These are phyloP conservation scores for Latrodectus hesperus DNA, from an alignment of 2,888 invertebrate species.

Conservation along the genomic window DNA sequence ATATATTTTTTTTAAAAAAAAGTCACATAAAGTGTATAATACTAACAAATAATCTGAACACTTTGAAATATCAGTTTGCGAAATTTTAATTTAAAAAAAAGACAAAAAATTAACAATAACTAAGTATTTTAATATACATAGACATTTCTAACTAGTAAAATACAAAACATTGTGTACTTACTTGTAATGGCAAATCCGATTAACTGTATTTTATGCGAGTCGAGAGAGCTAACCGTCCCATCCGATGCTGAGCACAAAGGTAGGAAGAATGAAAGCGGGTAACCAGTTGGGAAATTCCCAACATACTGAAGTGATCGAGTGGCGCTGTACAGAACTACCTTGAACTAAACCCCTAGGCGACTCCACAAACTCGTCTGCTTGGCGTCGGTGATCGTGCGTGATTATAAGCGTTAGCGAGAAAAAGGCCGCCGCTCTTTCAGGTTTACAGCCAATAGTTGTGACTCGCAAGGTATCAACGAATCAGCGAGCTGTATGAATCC, in stretches of 20 bases:
- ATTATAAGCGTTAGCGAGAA: conserved; percentile 36
- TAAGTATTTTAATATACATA: too few relatives aligned
- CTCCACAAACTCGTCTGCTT: conserved; percentile 38
- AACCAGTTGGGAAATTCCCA: conserved; percentile 8
- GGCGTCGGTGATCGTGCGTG: conserved; percentile 39
- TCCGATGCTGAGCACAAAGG: conserved; percentile 6
- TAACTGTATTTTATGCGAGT: background rate
- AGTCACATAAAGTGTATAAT: too few relatives aligned
- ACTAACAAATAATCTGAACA: too few relatives aligned
- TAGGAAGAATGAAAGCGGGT: background rate
- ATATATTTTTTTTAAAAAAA: too few relatives aligned
- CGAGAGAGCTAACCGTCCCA: background rate
- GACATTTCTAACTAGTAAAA: too few relatives aligned
- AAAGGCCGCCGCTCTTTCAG: conserved; percentile 6
- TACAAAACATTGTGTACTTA: too few relatives aligned
- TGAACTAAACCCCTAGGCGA: conserved; percentile 52
- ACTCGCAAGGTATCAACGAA: conserved; percentile 7
- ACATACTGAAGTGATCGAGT: background rate
- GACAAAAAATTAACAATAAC: too few relatives aligned
- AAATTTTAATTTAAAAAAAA: too few relatives aligned
- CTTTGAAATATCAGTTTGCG: too few relatives aligned
- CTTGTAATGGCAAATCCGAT: too few relatives aligned
- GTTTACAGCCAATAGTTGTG: conserved; percentile 38
- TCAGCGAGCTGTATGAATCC: background rate
- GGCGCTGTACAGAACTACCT: conserved; percentile 12